Conservation (phyloP, 2,797 vertebrate genomes). For the Decapterus maruadsi region DNA sequence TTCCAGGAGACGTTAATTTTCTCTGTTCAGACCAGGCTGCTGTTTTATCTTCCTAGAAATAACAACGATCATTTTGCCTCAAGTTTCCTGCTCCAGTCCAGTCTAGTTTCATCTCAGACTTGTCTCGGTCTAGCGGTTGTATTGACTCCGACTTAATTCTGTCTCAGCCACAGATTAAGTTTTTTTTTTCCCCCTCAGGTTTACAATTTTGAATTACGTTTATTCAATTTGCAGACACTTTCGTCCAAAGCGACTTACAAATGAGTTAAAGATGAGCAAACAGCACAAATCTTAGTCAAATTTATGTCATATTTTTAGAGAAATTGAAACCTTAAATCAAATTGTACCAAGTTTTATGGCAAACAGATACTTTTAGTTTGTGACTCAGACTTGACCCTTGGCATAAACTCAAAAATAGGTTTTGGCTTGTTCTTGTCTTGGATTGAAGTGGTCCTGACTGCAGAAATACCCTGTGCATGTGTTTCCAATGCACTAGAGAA, state of each 20-base stretch:
- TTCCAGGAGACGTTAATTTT: slow-evolving; percentile 12
- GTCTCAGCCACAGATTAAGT: not conserved
- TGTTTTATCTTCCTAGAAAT: not conserved
- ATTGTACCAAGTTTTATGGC: no score
- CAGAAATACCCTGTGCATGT: not conserved
- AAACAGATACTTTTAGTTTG: no score
- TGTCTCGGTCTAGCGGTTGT: not conserved
- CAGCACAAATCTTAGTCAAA: not conserved
- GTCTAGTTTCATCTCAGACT: not conserved
- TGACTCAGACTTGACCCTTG: no score
- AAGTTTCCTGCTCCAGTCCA: not conserved
- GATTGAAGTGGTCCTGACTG: not conserved
- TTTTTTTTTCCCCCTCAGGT: not conserved
- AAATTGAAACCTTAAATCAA: not conserved
- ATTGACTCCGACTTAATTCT: not conserved
- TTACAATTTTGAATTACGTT: not conserved
- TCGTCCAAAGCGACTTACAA: not conserved
- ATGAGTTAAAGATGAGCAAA: not conserved
- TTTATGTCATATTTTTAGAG: not conserved
- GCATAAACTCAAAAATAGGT: no score
- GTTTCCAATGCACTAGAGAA: not conserved
- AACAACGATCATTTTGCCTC: not conserved
- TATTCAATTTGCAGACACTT: not conserved
- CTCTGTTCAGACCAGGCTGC: not conserved
- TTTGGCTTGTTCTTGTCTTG: no score